Evolutionary conservation across 2,888 invertebrate species (phyloP).

Genomic region (Seira ritae): DNA sequence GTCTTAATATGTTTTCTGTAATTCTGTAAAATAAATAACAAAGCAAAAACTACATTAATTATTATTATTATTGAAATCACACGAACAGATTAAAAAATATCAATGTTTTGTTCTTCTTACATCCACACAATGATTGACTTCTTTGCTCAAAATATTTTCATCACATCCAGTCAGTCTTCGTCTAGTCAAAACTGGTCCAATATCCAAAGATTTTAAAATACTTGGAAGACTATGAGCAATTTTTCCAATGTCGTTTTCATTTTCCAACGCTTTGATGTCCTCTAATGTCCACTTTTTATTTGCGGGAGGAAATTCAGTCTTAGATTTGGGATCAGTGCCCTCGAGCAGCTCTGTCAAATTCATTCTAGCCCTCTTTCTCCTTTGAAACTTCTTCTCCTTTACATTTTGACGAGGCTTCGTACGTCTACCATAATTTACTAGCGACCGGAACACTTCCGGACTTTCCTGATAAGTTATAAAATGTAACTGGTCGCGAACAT

Average conservation of each 20-base stretch:
- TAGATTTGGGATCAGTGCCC: neutral
- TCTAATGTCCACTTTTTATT: constrained; percentile 20
- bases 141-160: constrained; percentile 14
- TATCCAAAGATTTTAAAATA: constrained; percentile 32
- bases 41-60: no score
- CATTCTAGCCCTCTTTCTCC: neutral
- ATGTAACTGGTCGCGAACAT: constrained; percentile 34
- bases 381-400: no score
- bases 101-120: constrained; percentile 15
- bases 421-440: constrained; percentile 10
- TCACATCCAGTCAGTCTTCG: constrained; percentile 10
- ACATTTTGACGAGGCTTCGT: no score
- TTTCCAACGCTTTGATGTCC: constrained; percentile 22
- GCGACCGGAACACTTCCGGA: constrained; percentile 5
- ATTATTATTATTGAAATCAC: no score
- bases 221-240: constrained; percentile 22
- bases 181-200: constrained; percentile 22
- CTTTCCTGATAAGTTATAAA: constrained; percentile 29
- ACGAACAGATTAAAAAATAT: no score
- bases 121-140: neutral
- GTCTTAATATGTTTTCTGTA: no score
- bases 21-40: no score
- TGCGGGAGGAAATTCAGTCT: neutral
- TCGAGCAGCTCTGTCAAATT: neutral
- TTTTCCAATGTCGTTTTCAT: constrained; percentile 32